phyloP scores from a whole-genome alignment of 1,140 invertebrate species.

The Stratiolaelaps scimitus region DNA sequence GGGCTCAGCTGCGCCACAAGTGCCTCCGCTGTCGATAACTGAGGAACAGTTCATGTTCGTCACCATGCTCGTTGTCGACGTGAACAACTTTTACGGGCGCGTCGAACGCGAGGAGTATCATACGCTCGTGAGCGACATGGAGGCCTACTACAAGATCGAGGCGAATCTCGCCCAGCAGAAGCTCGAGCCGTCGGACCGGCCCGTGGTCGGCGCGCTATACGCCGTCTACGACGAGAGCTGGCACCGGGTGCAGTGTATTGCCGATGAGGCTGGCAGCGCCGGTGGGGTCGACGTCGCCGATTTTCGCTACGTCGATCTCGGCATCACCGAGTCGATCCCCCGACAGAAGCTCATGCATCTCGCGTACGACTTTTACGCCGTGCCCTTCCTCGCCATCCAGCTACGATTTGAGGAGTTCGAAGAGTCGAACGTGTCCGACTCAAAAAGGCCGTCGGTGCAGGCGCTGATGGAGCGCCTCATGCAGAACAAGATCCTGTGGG shows the following conservation, averaged over 20 bases:
- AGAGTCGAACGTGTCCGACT: constrained; percentile 12
- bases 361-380: constrained; percentile 13
- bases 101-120: constrained; percentile 23
- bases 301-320: constrained; percentile 24
- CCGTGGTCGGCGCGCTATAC: constrained; percentile 8
- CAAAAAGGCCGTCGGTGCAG: constrained; percentile 7
- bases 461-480: constrained; percentile 15
- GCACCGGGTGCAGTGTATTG: constrained; percentile 23
- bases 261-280: not conserved
- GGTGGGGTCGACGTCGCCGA: not conserved
- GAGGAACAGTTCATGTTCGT: constrained; percentile 29
- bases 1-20: not conserved
- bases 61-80: constrained; percentile 6
- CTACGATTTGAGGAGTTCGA: constrained; percentile 21
- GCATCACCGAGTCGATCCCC: constrained; percentile 19
- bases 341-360: constrained; percentile 25
- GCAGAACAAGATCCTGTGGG: constrained; percentile 22
- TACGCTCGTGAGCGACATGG: constrained; percentile 11
- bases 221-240: constrained; percentile 24
- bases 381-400: constrained; percentile 8
- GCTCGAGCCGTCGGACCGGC: constrained; percentile 1
- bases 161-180: constrained; percentile 1
- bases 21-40: constrained; percentile 14
- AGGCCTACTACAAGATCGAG: constrained; percentile 9
- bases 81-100: constrained; percentile 27